phyloP scores from a whole-genome alignment of 1,140 invertebrate genomes.

The Condylostylus longicornis region DNA sequence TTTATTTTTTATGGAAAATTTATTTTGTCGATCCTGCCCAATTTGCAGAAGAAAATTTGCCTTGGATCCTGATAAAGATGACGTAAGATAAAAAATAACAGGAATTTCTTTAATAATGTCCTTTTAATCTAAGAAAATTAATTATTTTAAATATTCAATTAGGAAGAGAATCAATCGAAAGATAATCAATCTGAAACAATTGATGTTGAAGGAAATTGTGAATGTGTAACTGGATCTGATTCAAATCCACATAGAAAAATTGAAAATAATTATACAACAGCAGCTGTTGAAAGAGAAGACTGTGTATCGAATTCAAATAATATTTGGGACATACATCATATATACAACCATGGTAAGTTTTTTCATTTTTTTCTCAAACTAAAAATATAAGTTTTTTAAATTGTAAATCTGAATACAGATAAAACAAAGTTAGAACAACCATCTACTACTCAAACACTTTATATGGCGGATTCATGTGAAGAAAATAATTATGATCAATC shows the following conservation, averaged over 20 bases:
- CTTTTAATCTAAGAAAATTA: background rate
- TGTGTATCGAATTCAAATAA: background rate
- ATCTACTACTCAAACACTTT: constrained; percentile 30
- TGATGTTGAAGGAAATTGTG: constrained; percentile 36
- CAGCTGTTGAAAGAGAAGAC: background rate
- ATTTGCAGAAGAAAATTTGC: constrained; percentile 54
- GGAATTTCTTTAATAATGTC: background rate
- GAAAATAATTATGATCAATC: constrained; percentile 23
- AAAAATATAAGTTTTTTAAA: background rate
- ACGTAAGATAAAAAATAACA: constrained; percentile 36
- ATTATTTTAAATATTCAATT: background rate
- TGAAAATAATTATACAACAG: constrained; percentile 1
- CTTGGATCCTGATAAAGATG: constrained; percentile 58
- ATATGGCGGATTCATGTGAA: constrained; percentile 31
- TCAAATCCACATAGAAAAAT: constrained; percentile 14
- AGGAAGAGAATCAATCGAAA: constrained; percentile 23
- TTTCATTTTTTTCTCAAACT: background rate
- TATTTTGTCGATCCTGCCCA: constrained; percentile 45
- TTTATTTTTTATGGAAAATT: constrained; percentile 31
- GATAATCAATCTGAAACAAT: constrained; percentile 40
- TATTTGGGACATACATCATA: background rate
- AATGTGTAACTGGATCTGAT: constrained; percentile 28
- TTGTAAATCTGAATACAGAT: constrained; percentile 12
- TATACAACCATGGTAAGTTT: constrained; percentile 4
- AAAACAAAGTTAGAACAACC: constrained; percentile 31